phyloP scores from a whole-genome alignment of 2,797 vertebrate genomes.

The Glyptemys insculpta region DNA sequence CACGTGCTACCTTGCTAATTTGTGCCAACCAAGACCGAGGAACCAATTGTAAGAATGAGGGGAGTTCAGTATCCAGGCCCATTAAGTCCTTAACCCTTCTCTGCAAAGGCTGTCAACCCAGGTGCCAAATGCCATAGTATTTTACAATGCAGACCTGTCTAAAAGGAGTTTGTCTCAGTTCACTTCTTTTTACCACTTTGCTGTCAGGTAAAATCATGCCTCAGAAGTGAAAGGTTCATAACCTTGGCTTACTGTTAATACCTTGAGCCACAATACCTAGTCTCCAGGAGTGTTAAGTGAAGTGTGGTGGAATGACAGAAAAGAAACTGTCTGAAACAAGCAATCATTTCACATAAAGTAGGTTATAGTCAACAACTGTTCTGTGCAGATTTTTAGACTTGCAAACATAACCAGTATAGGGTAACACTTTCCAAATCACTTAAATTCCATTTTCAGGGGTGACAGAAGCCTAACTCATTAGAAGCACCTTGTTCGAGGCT shows the following conservation, averaged over 20 bases:
- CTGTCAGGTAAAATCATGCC: background rate
- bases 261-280: background rate
- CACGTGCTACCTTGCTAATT: background rate
- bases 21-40: background rate
- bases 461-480: background rate
- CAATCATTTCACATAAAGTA: background rate
- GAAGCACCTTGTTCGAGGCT: background rate
- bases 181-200: background rate
- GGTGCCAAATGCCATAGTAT: background rate
- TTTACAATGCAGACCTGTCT: background rate
- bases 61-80: background rate
- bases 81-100: background rate
- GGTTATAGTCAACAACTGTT: background rate
- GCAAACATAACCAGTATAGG: background rate
- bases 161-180: background rate
- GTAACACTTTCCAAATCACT: background rate
- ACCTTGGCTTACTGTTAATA: background rate
- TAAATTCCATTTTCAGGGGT: background rate
- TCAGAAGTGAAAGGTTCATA: background rate
- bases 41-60: background rate
- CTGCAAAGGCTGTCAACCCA: background rate
- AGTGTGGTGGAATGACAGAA: background rate
- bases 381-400: background rate
- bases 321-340: background rate
- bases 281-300: background rate